Evolutionary conservation across 2,113 vertebrate species (phyloP).

Genomic region (Hiodon alosoides): DNA sequence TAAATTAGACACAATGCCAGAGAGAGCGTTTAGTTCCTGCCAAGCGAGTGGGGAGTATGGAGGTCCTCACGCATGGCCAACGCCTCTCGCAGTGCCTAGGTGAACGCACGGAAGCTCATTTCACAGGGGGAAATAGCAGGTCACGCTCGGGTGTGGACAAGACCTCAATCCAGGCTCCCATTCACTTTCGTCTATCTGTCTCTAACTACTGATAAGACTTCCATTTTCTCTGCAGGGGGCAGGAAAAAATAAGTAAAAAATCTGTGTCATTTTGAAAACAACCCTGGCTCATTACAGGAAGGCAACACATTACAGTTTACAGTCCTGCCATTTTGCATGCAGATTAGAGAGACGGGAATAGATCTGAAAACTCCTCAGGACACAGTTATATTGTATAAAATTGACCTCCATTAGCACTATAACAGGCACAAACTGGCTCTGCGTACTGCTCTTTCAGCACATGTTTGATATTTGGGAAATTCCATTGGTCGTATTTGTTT

Average conservation of each 20-base stretch:
- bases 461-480: background rate
- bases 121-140: constrained; percentile 16
- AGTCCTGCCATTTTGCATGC: no score
- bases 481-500: constrained; percentile 8
- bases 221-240: no score
- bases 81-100: constrained; percentile 9
- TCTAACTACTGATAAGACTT: background rate
- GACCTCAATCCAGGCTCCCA: background rate
- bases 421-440: background rate
- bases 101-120: background rate
- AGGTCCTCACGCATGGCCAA: background rate
- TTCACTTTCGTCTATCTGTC: background rate
- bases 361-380: no score
- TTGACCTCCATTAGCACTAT: background rate
- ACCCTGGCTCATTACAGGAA: no score
- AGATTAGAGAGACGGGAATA: no score
- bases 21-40: background rate
- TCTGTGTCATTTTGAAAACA: no score
- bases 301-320: no score
- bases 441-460: background rate
- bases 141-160: constrained; percentile 15
- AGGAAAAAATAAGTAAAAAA: no score
- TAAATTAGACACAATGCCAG: background rate
- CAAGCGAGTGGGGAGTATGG: background rate
- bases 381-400: background rate